A percentile compares a stretch with the other conserved stretches of the same genome.
phyloP scores from a whole-genome alignment of 1,140 invertebrate genomes.

The Brachionus manjavacas region DNA sequence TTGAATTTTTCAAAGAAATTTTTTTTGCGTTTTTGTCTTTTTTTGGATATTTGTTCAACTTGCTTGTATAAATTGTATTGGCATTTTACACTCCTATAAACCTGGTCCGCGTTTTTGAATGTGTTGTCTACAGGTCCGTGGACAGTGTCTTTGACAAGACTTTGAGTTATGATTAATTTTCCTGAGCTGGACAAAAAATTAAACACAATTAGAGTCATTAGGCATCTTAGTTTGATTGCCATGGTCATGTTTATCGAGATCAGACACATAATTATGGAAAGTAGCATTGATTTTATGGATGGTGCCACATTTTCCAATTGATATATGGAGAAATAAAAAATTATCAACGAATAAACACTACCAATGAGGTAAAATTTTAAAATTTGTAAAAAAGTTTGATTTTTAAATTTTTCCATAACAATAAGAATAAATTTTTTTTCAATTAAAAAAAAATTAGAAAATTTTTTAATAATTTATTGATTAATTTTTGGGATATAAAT shows the following conservation, averaged over 20 bases:
- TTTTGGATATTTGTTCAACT: not conserved
- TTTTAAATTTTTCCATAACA: not conserved
- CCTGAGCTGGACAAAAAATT: constrained; percentile 4
- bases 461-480: not conserved
- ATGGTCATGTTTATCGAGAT: not conserved
- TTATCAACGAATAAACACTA: not conserved
- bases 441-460: not conserved
- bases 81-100: not conserved
- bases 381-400: not conserved
- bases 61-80: not conserved
- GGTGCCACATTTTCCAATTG: not conserved
- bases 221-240: not conserved
- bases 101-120: not conserved
- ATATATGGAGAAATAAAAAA: constrained; percentile 15
- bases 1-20: not conserved
- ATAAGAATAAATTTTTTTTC: not conserved
- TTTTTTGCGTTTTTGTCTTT: not conserved
- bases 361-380: not conserved
- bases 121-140: not conserved
- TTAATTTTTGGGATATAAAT: too few relatives aligned
- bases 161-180: not conserved
- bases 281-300: not conserved
- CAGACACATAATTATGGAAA: not conserved
- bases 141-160: not conserved
- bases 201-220: not conserved